Conservation (phyloP, 2,797 vertebrate species). For the Lacerta agilis region DNA sequence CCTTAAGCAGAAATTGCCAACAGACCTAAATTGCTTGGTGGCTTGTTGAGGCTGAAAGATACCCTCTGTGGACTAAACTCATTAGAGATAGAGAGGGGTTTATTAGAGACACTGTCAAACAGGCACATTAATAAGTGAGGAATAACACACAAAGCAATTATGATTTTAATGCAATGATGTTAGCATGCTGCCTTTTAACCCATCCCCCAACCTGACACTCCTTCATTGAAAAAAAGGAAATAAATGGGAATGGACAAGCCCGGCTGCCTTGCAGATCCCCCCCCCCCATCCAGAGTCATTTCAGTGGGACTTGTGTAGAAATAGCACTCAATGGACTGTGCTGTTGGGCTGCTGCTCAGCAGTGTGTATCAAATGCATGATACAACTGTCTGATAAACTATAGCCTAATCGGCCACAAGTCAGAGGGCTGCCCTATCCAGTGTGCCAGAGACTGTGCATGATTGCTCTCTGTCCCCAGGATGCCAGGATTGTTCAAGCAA, state of each 20-base stretch:
- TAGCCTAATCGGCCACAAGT: not conserved
- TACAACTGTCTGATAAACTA: not conserved
- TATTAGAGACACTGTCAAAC: slow-evolving; percentile 67
- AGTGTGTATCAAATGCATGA: not conserved
- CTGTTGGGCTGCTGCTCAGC: not conserved
- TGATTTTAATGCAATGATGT: slow-evolving; percentile 68
- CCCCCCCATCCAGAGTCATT: not conserved
- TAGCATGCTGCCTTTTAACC: slow-evolving; percentile 49
- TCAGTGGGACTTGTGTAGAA: not conserved
- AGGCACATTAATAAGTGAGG: slow-evolving; percentile 71
- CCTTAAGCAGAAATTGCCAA: slow-evolving; percentile 59
- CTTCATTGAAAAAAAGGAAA: slow-evolving; percentile 52
- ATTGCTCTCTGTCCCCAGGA: not conserved
- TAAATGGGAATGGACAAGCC: slow-evolving; percentile 49
- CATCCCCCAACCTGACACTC: not conserved
- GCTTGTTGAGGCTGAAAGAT: slow-evolving; percentile 67
- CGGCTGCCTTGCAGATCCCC: not conserved
- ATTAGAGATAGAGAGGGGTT: slow-evolving; percentile 63
- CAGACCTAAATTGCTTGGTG: slow-evolving; percentile 61
- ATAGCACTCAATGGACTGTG: not conserved
- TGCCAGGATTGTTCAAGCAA: not conserved
- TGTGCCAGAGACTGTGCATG: not conserved
- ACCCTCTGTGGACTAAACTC: slow-evolving; percentile 68
- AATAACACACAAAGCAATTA: slow-evolving; percentile 72
- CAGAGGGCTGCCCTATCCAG: not conserved